phyloP scores from a whole-genome alignment of 2,888 invertebrate species.

The Pheosia tremula region DNA sequence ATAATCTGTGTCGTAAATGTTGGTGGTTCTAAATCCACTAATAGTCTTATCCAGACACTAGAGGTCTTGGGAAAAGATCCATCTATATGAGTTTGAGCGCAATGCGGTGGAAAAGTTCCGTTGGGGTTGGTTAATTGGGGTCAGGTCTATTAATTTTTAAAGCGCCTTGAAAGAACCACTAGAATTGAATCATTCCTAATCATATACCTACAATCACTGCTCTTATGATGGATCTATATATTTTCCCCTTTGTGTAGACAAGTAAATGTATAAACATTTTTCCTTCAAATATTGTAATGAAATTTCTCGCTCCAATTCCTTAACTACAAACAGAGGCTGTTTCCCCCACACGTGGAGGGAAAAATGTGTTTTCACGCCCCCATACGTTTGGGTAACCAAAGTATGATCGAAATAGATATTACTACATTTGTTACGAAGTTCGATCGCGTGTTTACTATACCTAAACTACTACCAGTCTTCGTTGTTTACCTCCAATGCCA shows the following conservation, averaged over 20 bases:
- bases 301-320: conserved; percentile 5
- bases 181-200: too few relatives aligned
- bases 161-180: neutral
- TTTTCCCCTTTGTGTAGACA: neutral
- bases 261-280: neutral
- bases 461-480: too few relatives aligned
- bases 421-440: neutral
- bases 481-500: too few relatives aligned
- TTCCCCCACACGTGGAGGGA: neutral
- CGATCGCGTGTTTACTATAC: neutral
- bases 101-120: conserved; percentile 6
- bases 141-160: conserved; percentile 5
- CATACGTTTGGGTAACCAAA: conserved; percentile 4
- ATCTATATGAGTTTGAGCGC: conserved; percentile 5
- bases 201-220: neutral
- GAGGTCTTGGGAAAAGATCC: neutral
- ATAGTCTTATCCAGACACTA: conserved; percentile 2
- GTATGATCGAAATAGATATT: conserved; percentile 2
- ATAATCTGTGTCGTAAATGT: neutral
- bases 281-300: neutral
- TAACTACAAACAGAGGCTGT: too few relatives aligned
- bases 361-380: conserved; percentile 7
- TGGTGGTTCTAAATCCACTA: neutral
- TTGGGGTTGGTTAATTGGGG: neutral
- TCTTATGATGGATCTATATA: too few relatives aligned